phyloP scores from a whole-genome alignment of 2,113 vertebrate genomes.

The Phalacrocorax pelagicus region DNA sequence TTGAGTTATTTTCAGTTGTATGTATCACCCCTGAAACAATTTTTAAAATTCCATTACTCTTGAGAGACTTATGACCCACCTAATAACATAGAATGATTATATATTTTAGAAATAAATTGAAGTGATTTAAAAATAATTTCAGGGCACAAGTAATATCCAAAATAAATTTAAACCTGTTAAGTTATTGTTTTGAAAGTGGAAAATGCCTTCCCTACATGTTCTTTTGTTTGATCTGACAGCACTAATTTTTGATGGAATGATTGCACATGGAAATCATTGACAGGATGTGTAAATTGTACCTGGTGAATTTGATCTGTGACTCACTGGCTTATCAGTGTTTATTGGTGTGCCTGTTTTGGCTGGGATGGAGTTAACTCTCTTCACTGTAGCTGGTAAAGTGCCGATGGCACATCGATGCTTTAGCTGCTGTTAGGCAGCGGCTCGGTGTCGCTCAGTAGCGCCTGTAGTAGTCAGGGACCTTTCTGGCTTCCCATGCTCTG shows the following conservation, averaged over 20 bases:
- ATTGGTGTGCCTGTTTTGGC: neutral
- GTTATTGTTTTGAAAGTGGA: neutral
- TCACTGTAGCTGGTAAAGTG: too few species aligned
- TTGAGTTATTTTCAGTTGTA: neutral
- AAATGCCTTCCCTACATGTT: neutral
- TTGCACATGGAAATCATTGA: neutral
- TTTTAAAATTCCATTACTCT: neutral
- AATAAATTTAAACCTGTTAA: neutral
- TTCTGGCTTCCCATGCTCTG: too few species aligned
- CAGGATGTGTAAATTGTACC: neutral
- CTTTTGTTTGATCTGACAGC: neutral
- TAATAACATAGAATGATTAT: conserved; percentile 30
- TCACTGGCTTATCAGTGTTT: neutral
- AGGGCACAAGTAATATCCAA: conserved; percentile 9
- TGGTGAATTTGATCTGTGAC: neutral
- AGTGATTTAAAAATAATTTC: conserved; percentile 41
- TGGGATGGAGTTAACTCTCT: too few species aligned
- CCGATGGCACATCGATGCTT: too few species aligned
- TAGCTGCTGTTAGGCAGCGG: too few species aligned
- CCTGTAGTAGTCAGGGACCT: too few species aligned
- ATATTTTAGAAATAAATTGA: conserved; percentile 14
- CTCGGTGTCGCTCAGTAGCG: too few species aligned
- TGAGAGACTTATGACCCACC: neutral
- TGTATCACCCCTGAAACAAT: neutral
- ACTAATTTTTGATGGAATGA: conserved; percentile 11